phyloP scores from a whole-genome alignment of 2,888 invertebrate species.

The Podabrus alpinus region DNA sequence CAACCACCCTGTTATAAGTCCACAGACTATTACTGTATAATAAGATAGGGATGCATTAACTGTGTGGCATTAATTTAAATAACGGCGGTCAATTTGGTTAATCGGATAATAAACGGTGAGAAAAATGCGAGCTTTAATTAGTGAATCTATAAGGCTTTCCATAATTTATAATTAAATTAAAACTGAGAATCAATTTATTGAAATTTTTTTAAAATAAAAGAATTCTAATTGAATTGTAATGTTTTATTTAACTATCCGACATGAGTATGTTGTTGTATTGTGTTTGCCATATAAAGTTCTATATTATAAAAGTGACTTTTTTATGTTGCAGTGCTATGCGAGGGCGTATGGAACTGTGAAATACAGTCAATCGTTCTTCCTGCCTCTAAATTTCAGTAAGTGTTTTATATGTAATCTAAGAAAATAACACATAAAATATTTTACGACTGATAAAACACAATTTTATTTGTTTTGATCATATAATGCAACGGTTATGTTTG shows the following conservation, averaged over 20 bases:
- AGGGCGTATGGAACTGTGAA: neutral
- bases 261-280: neutral
- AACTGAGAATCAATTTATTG: neutral
- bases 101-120: neutral
- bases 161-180: neutral
- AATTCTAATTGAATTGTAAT: neutral
- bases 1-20: constrained; percentile 9
- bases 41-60: constrained; percentile 9
- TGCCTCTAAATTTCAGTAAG: constrained; percentile 3
- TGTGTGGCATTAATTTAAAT: constrained; percentile 1
- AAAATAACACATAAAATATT: constrained; percentile 13
- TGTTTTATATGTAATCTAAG: constrained; percentile 6
- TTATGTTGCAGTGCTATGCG: constrained; percentile 5
- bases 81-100: neutral
- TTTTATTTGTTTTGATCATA: constrained; percentile 9
- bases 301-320: neutral
- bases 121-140: neutral
- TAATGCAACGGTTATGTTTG: constrained; percentile 3
- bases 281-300: neutral
- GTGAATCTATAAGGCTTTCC: neutral
- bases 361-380: constrained; percentile 7
- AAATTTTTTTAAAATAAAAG: neutral
- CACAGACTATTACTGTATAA: constrained; percentile 9
- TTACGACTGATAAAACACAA: constrained; percentile 7
- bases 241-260: neutral